Evolutionary conservation across 2,113 vertebrate genomes (phyloP), one percentile per base, ranked within the genome.

Genomic region (Corvus hawaiiensis): DNA sequence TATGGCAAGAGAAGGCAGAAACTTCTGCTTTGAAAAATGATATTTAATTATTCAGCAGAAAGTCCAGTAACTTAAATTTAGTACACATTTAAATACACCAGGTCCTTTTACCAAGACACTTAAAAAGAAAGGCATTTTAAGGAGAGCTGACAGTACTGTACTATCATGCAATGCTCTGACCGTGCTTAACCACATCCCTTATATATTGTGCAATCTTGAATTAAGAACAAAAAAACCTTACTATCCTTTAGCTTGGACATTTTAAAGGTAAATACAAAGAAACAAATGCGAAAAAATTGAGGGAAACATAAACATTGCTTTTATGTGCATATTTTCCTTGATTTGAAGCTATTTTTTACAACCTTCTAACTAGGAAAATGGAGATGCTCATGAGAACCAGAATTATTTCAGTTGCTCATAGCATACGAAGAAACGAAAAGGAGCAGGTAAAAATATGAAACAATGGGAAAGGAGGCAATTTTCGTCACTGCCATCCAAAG

Each of bases 151-250:
- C 28, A 74, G 28, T 35, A 73, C 32, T 30, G 17, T 13, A 46
- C 7, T 49, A 3, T 18, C 24, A 4, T 71, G 35, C 59, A 90
- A 6, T 44, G 18, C 19, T 74, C 67, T 58, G 37, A 46, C 37
- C 66, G 59, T 11, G 19, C 18, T 46, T 51, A 59, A 39, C 19
- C 23, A 41, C 19, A 41, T 30, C 15, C 75, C 66, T 90, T 62
- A 86, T 13, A 63, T 73, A 90, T 66, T 63, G 71, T 86, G 72
- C 46, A 13, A 93, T 83, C 81, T 84, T 81, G 52, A 96, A 88
- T 87, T 89, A 89, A 96, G 56, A 96, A 87, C 22, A 80, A 92
- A 91, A 97, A 96, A 87, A 46, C 48, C 73, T 92, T 75, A 64
- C 74, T 90, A 87, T 33, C 41, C 43, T 67, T 27, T 16, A 35